Base-by-base conservation (phyloP, 2,797 vertebrate species). In the Simalia tracyae region DNA sequence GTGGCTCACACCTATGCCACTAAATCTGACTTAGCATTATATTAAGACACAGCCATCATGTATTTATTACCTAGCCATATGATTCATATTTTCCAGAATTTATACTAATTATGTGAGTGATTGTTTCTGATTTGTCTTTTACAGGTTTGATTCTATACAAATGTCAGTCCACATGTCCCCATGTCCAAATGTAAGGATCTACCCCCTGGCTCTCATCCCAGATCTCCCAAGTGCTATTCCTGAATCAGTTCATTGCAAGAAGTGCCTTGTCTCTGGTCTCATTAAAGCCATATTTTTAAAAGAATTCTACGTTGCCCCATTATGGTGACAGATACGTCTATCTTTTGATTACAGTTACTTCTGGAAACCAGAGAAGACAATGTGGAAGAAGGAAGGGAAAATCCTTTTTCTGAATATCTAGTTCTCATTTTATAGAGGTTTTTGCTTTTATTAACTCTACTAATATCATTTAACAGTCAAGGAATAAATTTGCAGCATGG, bases 401-500 rank as follows among this genome's bases (percentile, higher is more conserved):
- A 26, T 57, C 92, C 22, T 92, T 60, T 8, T 86, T 89, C 22
- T 4, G 46, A 94, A 88, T 54, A 94, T 56, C 87, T 81, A 46
- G 57, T 84, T 28, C 36, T 12, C 54, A 84, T 92, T 94, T 93
- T 60, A 94, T 8, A 64, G 59, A 26, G 31, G 63, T 57, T 86
- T 92, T 95, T 91, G 94, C 26, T 57, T 94, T 96, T 93, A 94
- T n/a, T 57, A 11, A 1, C 0, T 42, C 84, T 93, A 88, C 81
- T 94, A 87, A 19, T 8, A 57, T 68, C 31, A 60, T 60, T 56
- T 94, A 93, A 68, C 1, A 87, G 90, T 61, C 0, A 91, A 42
- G 11, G 26, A 90, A 87, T 86, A 89, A 93, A 91, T 94, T 92
- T 81, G 89, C 4, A 60, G 19, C 42, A 2, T 0, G 66, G 42